Conservation (phyloP, 2,797 vertebrate species). For the Epinephelus awoara region DNA sequence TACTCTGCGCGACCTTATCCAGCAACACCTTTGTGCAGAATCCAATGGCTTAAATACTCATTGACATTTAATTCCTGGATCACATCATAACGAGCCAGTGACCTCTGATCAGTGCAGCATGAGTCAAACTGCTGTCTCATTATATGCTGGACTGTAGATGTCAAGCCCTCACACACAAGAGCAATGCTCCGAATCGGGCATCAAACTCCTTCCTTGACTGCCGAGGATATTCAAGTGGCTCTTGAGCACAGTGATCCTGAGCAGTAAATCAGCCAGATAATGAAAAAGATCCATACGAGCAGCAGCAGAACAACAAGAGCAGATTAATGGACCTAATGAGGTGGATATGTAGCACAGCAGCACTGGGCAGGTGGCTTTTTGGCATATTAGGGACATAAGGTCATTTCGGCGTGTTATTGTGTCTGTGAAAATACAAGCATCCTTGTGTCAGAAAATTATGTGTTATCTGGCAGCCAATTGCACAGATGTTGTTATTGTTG, state of each 20-base stretch:
- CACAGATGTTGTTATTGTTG: neutral
- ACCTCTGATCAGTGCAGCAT: constrained; percentile 26
- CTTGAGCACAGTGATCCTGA: constrained; percentile 30
- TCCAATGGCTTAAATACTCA: constrained; percentile 59
- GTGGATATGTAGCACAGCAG: constrained; percentile 51
- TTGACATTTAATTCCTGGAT: constrained; percentile 69
- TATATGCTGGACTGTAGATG: constrained; percentile 35
- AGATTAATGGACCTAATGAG: constrained; percentile 70
- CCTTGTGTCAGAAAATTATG: neutral
- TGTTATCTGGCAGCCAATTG: neutral
- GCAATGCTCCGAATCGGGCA: constrained; percentile 7
- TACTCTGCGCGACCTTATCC: constrained; percentile 47
- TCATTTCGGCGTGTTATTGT: constrained; percentile 19
- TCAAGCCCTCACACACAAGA: constrained; percentile 27
- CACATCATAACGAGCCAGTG: constrained; percentile 33
- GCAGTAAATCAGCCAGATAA: constrained; percentile 65
- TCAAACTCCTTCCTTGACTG: constrained; percentile 29
- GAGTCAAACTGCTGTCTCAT: constrained; percentile 28
- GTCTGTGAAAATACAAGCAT: constrained; percentile 4
- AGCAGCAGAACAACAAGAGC: constrained; percentile 33
- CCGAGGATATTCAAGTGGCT: constrained; percentile 40
- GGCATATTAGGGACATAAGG: constrained; percentile 37
- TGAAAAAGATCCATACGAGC: constrained; percentile 55
- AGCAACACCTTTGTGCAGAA: constrained; percentile 35
- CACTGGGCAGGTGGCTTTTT: constrained; percentile 12